Base-by-base conservation (phyloP, 2,797 vertebrate genomes). In the Neostethus bicornis region DNA sequence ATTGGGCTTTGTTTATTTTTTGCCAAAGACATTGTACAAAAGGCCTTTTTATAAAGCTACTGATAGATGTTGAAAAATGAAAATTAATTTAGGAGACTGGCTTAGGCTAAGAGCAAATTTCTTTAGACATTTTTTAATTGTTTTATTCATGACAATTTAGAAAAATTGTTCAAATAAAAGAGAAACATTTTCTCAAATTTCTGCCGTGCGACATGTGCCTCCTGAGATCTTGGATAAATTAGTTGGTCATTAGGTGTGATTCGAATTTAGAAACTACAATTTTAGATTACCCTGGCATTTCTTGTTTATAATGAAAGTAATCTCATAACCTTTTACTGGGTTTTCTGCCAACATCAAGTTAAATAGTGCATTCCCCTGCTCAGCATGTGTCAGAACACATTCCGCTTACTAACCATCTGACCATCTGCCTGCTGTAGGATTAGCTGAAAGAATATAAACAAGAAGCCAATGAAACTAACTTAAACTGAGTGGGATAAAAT, bases 321-420 rank as follows among this genome's bases (percentile, higher is more conserved):
- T 12, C 7, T 16, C 11, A 0, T 19, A 5, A 12, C 14, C 8
- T 28, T 37, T 24, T 34, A 24, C 5, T 24, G 16, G 7, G 3
- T 19, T 12, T 46, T 44, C 20, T 47, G 21, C 25, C 10, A 47
- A 21, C 13, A 1, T 4, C 16, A n/a, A n/a, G 54, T 45, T 37
- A 6, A 54, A 66, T 24, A 12, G 31, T 23, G 19, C 20, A 25
- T 14, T 51, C 8, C 1, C 37, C 17, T 31, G 35, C 35, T 72
- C 45, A 26, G 39, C 47, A n/a, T 39, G 20, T 4, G 21, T 31
- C 6, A 34, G 26, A 47, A 46, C 29, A 34, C 29, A 61, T 38
- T 51, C 7, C 12, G 25, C 25, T 55, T 35, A 46, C 34, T 31
- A 43, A 49, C 21, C 5, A 13, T 39, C 7, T 20, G 39, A 61